Percentiles rank a stretch among this genome's conserved stretches.
phyloP scores from a whole-genome alignment of 1,140 invertebrate species.

The Macrocentrus cingulum region DNA sequence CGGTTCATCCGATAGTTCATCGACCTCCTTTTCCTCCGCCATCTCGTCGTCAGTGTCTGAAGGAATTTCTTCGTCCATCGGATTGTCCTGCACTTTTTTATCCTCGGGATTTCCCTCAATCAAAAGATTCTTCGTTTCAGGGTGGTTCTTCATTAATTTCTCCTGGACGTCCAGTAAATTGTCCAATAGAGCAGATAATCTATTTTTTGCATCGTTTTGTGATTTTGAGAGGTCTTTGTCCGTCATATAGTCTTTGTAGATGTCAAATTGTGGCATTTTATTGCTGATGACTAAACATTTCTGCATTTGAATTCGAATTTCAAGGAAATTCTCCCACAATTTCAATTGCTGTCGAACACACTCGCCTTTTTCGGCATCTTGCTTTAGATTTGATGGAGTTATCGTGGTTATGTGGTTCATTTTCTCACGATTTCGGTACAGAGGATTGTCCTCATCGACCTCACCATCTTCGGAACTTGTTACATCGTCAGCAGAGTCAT shows the following conservation, averaged over 20 bases:
- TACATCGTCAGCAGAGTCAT: background rate
- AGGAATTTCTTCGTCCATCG: conserved; percentile 58
- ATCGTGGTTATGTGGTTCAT: conserved; percentile 49
- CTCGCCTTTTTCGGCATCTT: conserved; percentile 75
- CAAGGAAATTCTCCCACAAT: conserved; percentile 81
- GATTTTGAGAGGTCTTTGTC: conserved; percentile 60
- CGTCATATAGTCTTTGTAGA: conserved; percentile 57
- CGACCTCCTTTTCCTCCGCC: conserved; percentile 53
- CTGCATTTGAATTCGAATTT: conserved; percentile 83
- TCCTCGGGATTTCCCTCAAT: conserved; percentile 34
- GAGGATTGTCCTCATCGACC: conserved; percentile 48
- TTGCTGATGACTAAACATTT: conserved; percentile 75
- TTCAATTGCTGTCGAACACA: conserved; percentile 75
- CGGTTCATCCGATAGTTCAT: conserved; percentile 48
- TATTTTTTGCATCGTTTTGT: conserved; percentile 58
- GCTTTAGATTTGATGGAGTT: conserved; percentile 42
- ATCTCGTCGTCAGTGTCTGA: conserved; percentile 59
- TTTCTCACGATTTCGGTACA: conserved; percentile 36
- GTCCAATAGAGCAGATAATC: conserved; percentile 64
- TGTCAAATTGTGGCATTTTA: conserved; percentile 70
- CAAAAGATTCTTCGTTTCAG: conserved; percentile 64
- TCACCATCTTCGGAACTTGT: conserved; percentile 33
- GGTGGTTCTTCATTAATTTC: conserved; percentile 64
- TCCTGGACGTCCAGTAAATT: conserved; percentile 67
- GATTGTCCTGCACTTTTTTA: conserved; percentile 42